Conservation (phyloP, 2,888 invertebrate species). For the Ommatoiulus sabulosus region DNA sequence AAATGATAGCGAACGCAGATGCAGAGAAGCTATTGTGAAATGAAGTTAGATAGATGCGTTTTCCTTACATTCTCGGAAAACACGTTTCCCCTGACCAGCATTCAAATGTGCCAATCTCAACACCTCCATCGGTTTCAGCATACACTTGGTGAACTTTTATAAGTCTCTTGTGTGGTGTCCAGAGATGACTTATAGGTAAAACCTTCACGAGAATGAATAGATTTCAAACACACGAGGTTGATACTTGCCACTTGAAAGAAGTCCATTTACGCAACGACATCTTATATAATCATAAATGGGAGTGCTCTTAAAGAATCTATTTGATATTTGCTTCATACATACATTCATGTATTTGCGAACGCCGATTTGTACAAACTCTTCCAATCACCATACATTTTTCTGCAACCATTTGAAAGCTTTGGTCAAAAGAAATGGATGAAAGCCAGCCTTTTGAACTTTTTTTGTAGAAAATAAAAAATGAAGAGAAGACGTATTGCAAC, state of each 20-base stretch:
- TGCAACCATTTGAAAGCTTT: constrained; percentile 26
- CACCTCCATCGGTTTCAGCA: constrained; percentile 9
- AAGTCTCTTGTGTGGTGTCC: constrained; percentile 5
- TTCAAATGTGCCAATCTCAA: constrained; percentile 11
- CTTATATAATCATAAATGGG: constrained; percentile 34
- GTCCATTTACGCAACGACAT: constrained; percentile 27
- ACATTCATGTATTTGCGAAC: constrained; percentile 34
- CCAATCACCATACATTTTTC: constrained; percentile 27
- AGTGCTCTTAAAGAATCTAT: not conserved
- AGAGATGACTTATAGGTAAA: constrained; percentile 34
- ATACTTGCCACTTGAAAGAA: constrained; percentile 23
- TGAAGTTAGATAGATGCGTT: constrained; percentile 6
- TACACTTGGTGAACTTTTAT: not conserved
- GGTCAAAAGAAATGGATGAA: constrained; percentile 34
- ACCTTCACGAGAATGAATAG: not conserved
- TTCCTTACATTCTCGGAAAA: not conserved
- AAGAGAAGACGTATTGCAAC: not conserved
- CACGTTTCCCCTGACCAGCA: constrained; percentile 34
- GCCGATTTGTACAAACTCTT: constrained; percentile 28
- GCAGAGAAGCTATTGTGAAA: constrained; percentile 1
- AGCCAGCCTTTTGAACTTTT: constrained; percentile 6
- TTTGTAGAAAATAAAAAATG: constrained; percentile 13
- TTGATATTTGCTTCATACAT: constrained; percentile 28
- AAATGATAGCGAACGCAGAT: constrained; percentile 17
- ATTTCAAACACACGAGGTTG: constrained; percentile 27